phyloP scores from a whole-genome alignment of 2,113 vertebrate genomes.

The Stictonetta naevosa region DNA sequence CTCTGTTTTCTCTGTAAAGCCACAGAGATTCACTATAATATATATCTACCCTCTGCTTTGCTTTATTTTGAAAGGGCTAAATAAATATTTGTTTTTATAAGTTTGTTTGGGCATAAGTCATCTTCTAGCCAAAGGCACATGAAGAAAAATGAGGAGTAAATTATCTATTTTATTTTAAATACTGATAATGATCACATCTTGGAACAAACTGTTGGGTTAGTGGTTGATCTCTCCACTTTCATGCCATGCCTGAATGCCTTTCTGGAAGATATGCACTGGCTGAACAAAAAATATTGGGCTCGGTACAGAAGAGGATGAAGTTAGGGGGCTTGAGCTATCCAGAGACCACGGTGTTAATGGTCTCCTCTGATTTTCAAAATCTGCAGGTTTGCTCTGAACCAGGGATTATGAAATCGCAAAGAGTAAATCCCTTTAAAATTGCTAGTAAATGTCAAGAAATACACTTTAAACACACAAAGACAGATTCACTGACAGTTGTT shows the following conservation, averaged over 20 bases:
- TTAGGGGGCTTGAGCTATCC: not conserved
- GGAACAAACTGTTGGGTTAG: not conserved
- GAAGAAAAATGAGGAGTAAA: not conserved
- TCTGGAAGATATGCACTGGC: not conserved
- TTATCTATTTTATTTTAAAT: not conserved
- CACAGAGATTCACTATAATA: not conserved
- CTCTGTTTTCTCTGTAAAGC: not conserved
- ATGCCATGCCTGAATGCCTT: not conserved
- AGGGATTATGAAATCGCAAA: constrained; percentile 14
- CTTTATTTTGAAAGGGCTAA: not conserved
- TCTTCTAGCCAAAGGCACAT: not conserved
- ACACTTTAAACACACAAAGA: constrained; percentile 14
- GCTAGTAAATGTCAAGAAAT: constrained; percentile 39
- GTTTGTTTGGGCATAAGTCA: not conserved
- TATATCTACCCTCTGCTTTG: not conserved
- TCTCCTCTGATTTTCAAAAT: constrained; percentile 15
- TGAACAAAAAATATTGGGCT: not conserved
- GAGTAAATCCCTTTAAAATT: constrained; percentile 52
- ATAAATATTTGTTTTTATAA: not conserved
- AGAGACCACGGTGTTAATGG: not conserved
- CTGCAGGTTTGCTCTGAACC: constrained; percentile 21
- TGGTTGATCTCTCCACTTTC: not conserved
- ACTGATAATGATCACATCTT: not conserved
- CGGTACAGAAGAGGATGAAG: not conserved
- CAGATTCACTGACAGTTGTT: constrained; percentile 2